Conservation (phyloP, 2,113 vertebrate genomes). For the Fregata magnificens region DNA sequence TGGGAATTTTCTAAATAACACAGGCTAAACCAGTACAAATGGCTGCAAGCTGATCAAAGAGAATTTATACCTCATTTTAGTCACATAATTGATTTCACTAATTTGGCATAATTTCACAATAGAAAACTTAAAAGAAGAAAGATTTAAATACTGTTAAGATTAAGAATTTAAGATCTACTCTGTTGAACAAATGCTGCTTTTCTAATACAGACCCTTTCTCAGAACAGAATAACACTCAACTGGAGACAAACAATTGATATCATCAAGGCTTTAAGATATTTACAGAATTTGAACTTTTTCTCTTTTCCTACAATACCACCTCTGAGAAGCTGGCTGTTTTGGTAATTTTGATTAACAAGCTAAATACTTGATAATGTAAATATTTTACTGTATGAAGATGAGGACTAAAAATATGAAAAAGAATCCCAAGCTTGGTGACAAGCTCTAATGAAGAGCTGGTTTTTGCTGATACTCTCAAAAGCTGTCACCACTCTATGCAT, state of each 20-base stretch:
- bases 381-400: not conserved
- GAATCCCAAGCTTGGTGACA: rapidly evolving
- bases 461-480: not conserved
- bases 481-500: not conserved
- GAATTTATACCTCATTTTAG: not conserved
- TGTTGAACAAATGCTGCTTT: not conserved
- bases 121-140: not conserved
- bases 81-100: not conserved
- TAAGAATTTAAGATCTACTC: not conserved
- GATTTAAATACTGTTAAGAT: not conserved
- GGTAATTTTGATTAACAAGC: not conserved
- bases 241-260: not conserved
- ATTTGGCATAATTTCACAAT: not conserved
- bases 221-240: not conserved
- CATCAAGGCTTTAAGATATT: not conserved
- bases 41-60: not conserved
- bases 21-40: not conserved
- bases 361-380: not conserved
- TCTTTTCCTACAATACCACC: not conserved
- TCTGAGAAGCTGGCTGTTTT: not conserved
- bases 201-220: not conserved
- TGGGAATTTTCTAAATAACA: not conserved
- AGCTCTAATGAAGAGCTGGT: not conserved
- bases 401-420: not conserved
- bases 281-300: not conserved